Evolutionary conservation across 2,797 vertebrate genomes (phyloP).

Genomic region (Chaetophractus vellerosus): DNA sequence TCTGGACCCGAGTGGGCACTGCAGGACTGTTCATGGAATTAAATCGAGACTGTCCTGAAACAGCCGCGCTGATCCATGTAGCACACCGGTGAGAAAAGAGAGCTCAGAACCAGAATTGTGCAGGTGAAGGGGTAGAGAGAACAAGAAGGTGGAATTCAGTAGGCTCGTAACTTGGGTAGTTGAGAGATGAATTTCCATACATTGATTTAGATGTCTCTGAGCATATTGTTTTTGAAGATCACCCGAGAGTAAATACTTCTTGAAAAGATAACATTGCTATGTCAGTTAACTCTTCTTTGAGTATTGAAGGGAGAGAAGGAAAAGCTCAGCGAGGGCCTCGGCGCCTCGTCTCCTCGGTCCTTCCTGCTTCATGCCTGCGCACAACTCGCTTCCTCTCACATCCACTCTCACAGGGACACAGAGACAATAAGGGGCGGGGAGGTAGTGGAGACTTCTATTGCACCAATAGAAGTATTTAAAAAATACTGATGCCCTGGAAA

Average conservation of each 20-base stretch:
- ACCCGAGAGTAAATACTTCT: neutral
- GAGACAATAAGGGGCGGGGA: accelerated
- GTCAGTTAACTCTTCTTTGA: neutral
- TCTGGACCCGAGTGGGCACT: neutral
- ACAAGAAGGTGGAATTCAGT: neutral
- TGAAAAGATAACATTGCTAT: neutral
- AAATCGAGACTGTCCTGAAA: neutral
- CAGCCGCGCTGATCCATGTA: neutral
- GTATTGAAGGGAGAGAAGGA: neutral
- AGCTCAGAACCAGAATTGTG: neutral
- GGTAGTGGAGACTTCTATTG: neutral
- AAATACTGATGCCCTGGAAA: neutral
- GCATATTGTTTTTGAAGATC: neutral
- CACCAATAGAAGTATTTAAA: neutral
- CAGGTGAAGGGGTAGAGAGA: neutral
- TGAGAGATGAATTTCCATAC: neutral
- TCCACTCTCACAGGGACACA: neutral
- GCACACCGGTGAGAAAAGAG: neutral
- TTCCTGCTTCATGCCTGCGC: neutral
- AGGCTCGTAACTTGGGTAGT: neutral
- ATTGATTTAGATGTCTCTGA: neutral
- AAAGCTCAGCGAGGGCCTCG: neutral
- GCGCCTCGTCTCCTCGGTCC: accelerated
- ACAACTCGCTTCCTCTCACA: accelerated
- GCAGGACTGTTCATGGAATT: neutral